Evolutionary conservation across 2,113 vertebrate species (phyloP).

Genomic region (Rattus rattus): DNA sequence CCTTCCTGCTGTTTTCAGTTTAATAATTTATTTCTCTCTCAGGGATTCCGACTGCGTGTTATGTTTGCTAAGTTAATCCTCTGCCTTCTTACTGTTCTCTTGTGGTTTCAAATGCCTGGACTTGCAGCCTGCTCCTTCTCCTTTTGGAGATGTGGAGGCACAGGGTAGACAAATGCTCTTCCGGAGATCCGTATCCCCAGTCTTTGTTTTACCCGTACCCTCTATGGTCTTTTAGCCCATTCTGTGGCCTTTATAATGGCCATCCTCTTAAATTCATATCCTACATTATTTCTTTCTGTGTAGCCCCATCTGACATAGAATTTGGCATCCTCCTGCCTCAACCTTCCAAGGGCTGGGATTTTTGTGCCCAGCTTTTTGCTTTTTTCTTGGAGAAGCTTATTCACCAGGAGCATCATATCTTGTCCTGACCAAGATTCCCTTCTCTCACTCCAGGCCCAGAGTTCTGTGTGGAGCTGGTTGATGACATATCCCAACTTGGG

Average conservation of each 20-base stretch:
- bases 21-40: slow-evolving; percentile 16
- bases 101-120: not conserved
- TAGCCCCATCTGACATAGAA: not conserved
- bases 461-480: not conserved
- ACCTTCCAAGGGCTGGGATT: not conserved
- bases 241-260: not conserved
- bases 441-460: not conserved
- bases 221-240: not conserved
- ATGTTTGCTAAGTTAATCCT: not conserved
- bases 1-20: not conserved
- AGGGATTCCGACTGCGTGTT: not conserved
- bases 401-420: not conserved
- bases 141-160: not conserved
- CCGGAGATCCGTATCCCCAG: too few species aligned
- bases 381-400: not conserved
- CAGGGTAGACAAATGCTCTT: not conserved
- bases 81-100: not conserved
- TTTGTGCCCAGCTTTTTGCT: not conserved
- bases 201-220: not conserved
- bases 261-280: not conserved
- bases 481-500: too few species aligned
- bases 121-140: not conserved
- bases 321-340: not conserved
- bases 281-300: not conserved
- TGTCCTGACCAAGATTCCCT: not conserved